Percentiles rank a stretch among this genome's conserved stretches.
Evolutionary conservation across 2,888 invertebrate species (phyloP).

Genomic region (Trichogramma dendrolimi): DNA sequence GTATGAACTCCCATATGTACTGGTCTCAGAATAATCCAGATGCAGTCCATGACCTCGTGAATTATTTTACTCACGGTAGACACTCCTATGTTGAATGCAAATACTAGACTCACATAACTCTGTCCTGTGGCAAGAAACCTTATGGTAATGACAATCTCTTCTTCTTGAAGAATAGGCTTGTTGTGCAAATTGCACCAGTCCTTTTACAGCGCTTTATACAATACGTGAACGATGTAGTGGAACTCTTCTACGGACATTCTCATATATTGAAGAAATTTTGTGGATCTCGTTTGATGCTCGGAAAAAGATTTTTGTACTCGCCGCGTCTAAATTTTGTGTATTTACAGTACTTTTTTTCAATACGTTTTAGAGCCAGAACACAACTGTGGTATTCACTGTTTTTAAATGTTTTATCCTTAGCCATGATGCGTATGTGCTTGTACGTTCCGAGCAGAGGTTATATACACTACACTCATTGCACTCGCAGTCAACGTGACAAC

Average conservation of each 20-base stretch:
- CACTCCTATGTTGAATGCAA: conserved; percentile 20
- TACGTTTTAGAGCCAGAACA: too few relatives aligned
- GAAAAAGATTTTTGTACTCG: conserved; percentile 8
- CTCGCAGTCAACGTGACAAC: too few relatives aligned
- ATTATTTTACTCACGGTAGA: conserved; percentile 22
- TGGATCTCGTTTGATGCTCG: not conserved
- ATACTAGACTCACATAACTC: conserved; percentile 16
- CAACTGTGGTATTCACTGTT: too few relatives aligned
- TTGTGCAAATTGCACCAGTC: conserved; percentile 8
- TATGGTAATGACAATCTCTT: conserved; percentile 1
- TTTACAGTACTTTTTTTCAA: too few relatives aligned
- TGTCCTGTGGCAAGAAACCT: conserved; percentile 21
- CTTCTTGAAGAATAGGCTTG: conserved; percentile 10
- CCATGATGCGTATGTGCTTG: too few relatives aligned
- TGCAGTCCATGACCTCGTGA: conserved; percentile 13
- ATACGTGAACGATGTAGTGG: not conserved
- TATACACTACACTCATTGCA: too few relatives aligned
- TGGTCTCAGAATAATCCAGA: conserved; percentile 13
- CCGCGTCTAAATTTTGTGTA: not conserved
- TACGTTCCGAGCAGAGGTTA: too few relatives aligned
- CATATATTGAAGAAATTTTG: conserved; percentile 2
- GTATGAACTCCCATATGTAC: conserved; percentile 17
- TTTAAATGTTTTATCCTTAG: too few relatives aligned
- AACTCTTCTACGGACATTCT: conserved; percentile 3
- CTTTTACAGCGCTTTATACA: conserved; percentile 1